Conservation (phyloP, 2,797 vertebrate species). For the Furcifer pardalis region DNA sequence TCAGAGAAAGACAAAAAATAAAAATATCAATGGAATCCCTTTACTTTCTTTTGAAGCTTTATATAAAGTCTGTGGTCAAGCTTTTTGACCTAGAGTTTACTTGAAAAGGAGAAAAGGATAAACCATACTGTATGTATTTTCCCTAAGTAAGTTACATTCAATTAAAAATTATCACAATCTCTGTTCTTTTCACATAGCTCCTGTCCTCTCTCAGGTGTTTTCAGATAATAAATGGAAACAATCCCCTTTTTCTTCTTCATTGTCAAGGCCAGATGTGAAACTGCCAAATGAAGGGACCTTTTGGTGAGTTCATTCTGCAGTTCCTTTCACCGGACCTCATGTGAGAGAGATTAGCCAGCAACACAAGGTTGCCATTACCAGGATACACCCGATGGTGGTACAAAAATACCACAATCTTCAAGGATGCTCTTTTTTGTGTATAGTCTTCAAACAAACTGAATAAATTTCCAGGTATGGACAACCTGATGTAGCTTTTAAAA, state of each 20-base stretch:
- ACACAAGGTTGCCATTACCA: too few species aligned
- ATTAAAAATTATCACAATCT: conserved; percentile 45
- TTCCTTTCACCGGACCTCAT: too few species aligned
- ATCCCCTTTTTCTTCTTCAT: too few species aligned
- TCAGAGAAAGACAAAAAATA: conserved; percentile 43
- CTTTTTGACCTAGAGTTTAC: conserved; percentile 43
- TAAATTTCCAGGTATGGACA: neutral
- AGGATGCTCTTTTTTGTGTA: too few species aligned
- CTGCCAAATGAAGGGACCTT: too few species aligned
- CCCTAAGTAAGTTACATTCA: conserved; percentile 38
- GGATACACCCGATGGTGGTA: too few species aligned
- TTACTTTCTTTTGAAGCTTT: conserved; percentile 46
- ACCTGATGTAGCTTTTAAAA: neutral
- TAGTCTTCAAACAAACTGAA: neutral
- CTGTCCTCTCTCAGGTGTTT: neutral
- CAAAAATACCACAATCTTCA: too few species aligned
- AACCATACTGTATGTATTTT: conserved; percentile 18
- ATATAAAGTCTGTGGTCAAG: conserved; percentile 37
- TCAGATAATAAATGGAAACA: neutral
- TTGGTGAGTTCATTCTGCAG: too few species aligned
- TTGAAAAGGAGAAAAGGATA: conserved; percentile 33
- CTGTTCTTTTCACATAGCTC: neutral
- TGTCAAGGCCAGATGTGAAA: too few species aligned
- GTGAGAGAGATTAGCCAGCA: too few species aligned
- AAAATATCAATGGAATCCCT: conserved; percentile 41